Conservation (phyloP, 2,797 vertebrate species). For the Paramormyrops hopkinsi region DNA sequence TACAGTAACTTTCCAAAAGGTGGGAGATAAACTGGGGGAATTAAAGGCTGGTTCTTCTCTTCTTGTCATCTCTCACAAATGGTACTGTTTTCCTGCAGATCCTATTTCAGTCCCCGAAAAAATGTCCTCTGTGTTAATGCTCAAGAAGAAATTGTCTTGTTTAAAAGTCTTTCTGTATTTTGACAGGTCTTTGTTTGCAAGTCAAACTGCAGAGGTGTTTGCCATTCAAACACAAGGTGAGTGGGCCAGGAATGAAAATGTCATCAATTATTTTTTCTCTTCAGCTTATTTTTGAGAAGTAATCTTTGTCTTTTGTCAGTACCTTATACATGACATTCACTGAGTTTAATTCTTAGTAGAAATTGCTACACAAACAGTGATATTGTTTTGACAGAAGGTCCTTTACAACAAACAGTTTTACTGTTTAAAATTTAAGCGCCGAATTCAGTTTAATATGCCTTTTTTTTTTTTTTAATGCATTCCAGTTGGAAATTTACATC, state of each 20-base stretch:
- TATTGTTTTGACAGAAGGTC: background rate
- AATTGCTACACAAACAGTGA: background rate
- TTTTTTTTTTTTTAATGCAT: constrained; percentile 31
- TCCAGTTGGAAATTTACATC: constrained; percentile 92
- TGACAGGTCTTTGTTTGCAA: constrained; percentile 86
- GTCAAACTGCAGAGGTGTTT: constrained; percentile 91
- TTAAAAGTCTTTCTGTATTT: background rate
- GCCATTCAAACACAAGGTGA: constrained; percentile 97
- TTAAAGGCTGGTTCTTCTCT: background rate
- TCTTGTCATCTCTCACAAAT: background rate
- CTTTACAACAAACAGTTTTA: background rate
- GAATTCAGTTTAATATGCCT: background rate
- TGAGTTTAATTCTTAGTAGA: background rate
- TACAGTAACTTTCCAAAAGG: background rate
- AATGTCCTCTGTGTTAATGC: background rate
- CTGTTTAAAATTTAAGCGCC: background rate
- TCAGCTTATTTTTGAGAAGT: background rate
- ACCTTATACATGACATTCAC: background rate
- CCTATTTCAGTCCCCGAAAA: background rate
- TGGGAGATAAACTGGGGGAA: background rate
- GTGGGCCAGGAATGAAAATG: constrained; percentile 16
- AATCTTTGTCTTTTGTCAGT: background rate
- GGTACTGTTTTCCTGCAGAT: background rate
- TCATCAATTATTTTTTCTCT: background rate
- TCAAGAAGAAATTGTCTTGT: background rate